Evolutionary conservation across 2,888 invertebrate genomes (phyloP).

Genomic region (Polyommatus iphigenia): DNA sequence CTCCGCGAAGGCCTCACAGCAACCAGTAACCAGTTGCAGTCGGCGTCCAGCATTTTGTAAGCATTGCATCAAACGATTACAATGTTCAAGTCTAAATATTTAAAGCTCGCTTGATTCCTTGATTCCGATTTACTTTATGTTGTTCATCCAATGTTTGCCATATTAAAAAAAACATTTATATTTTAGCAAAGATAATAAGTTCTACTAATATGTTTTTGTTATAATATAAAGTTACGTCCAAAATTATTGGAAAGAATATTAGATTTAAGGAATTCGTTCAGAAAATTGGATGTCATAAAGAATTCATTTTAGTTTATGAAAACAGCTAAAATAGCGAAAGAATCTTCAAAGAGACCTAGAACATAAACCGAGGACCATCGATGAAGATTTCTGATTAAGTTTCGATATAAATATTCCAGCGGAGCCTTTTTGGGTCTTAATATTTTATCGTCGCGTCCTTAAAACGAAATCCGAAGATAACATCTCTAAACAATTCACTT

Average conservation of each 20-base stretch:
- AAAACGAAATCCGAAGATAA: conserved; percentile 8
- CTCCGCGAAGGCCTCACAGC: conserved; percentile 40
- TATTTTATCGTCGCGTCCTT: conserved; percentile 11
- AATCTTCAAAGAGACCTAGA: background rate
- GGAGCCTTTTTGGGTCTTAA: background rate
- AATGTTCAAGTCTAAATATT: background rate
- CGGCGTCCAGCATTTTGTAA: conserved; percentile 11
- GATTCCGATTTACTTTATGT: background rate
- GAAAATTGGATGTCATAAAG: background rate
- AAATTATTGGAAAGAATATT: too few relatives aligned
- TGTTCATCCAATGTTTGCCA: too few relatives aligned
- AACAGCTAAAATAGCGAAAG: conserved; percentile 1
- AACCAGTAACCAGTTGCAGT: conserved; percentile 34
- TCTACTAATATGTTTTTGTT: too few relatives aligned
- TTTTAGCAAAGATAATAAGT: too few relatives aligned
- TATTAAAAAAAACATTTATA: too few relatives aligned
- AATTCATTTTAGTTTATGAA: background rate
- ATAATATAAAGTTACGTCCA: too few relatives aligned
- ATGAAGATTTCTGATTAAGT: background rate
- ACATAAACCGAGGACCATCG: background rate
- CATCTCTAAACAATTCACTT: conserved; percentile 17
- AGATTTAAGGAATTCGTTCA: background rate
- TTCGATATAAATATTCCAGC: background rate
- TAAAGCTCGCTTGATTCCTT: background rate
- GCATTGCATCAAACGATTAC: background rate